phyloP scores from a whole-genome alignment of 2,888 invertebrate species.

The Drosophila siamana region DNA sequence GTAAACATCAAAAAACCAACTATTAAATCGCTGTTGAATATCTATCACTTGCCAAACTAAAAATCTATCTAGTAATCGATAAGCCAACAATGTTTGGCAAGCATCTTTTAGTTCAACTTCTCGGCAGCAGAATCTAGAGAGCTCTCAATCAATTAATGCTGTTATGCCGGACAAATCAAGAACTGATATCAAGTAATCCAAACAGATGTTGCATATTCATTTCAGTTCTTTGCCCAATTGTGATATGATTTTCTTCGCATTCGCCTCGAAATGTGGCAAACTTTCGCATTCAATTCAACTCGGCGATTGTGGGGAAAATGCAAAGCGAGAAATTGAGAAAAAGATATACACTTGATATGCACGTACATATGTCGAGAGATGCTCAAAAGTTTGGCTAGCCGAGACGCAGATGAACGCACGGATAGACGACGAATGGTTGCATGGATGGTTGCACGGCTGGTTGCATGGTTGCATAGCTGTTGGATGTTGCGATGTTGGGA shows the following conservation, averaged over 20 bases:
- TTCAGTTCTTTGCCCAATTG: conserved; percentile 10
- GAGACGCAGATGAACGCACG: conserved; percentile 72
- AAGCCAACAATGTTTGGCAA: background rate
- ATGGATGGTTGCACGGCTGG: conserved; percentile 33
- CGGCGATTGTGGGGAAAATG: conserved; percentile 25
- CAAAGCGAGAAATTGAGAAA: conserved; percentile 57
- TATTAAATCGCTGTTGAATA: background rate
- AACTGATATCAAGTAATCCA: background rate
- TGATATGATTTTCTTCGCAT: conserved; percentile 1
- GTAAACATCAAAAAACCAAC: background rate
- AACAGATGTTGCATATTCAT: conserved; percentile 11
- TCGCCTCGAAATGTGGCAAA: conserved; percentile 3
- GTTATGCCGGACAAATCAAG: background rate
- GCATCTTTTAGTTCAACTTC: background rate
- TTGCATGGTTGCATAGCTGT: conserved; percentile 20
- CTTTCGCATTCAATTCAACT: conserved; percentile 5
- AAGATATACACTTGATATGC: conserved; percentile 67
- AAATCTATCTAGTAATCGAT: background rate
- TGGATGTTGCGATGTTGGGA: conserved; percentile 19
- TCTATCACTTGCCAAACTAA: too few relatives aligned
- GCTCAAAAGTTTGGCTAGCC: conserved; percentile 67
- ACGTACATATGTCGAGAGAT: conserved; percentile 51
- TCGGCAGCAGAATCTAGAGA: background rate
- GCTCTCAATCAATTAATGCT: background rate
- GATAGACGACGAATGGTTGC: conserved; percentile 50